A percentile compares a stretch with the other conserved stretches of the same genome.
Conservation (phyloP, 2,113 vertebrate species). For the Theristicus caerulescens region DNA sequence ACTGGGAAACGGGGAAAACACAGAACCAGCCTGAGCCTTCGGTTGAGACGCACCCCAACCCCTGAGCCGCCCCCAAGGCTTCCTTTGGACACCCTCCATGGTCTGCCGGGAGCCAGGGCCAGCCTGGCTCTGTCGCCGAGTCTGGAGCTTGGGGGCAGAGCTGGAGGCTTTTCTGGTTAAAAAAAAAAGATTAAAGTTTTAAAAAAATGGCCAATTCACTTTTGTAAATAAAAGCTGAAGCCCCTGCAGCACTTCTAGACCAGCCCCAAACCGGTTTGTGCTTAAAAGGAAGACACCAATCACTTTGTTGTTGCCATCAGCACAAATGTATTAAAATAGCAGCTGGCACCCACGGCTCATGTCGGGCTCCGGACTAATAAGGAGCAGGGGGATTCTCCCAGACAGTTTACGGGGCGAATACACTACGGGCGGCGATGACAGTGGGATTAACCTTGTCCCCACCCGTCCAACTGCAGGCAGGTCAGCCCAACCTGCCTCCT, state of each 20-base stretch:
- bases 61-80: background rate
- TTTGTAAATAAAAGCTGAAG: background rate
- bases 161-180: background rate
- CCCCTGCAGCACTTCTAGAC: background rate
- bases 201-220: background rate
- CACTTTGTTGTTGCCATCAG: background rate
- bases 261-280: background rate
- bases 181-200: background rate
- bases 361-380: background rate
- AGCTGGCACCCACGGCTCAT: background rate
- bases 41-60: rapidly evolving
- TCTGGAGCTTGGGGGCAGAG: background rate
- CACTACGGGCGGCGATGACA: background rate
- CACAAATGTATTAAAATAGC: background rate
- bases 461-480: background rate
- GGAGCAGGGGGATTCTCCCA: background rate
- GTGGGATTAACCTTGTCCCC: background rate
- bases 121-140: background rate
- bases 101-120: background rate
- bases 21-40: background rate
- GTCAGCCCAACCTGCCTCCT: background rate
- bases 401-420: rapidly evolving
- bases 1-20: background rate
- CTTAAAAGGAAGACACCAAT: background rate
- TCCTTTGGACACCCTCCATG: no score